A percentile compares a stretch with the other conserved stretches of the same genome.
These are phyloP conservation scores for Rhineura floridana DNA, from an alignment of 2,113 vertebrate species.

Conservation along the genomic window DNA sequence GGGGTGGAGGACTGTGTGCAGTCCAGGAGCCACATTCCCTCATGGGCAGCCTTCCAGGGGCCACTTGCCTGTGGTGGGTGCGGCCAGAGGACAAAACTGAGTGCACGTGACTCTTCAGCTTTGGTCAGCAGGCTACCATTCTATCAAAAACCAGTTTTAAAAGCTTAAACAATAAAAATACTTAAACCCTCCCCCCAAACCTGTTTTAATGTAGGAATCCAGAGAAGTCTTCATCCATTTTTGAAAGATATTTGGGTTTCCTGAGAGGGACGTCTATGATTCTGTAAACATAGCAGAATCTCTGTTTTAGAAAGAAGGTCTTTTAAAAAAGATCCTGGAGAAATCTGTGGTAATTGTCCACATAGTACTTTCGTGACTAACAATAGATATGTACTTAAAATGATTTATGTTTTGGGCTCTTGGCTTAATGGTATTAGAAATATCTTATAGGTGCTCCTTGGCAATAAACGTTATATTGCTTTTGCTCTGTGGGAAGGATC, in stretches of 20 bases:
- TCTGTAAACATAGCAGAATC: not conserved
- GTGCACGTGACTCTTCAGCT: no score
- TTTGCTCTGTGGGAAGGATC: conserved; percentile 17
- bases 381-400: not conserved
- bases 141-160: not conserved
- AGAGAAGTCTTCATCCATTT: not conserved
- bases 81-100: no score
- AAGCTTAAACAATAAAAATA: not conserved
- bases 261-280: no score
- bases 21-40: no score
- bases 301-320: not conserved
- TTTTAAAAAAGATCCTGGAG: not conserved
- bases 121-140: no score
- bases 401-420: conserved; percentile 3
- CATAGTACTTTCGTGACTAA: not conserved
- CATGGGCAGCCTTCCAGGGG: no score
- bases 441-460: not conserved
- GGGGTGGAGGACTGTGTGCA: no score
- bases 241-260: not conserved
- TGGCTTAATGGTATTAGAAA: conserved; percentile 37
- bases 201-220: not conserved
- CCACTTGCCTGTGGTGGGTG: no score
- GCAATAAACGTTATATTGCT: conserved; percentile 35
- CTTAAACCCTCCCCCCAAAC: not conserved
- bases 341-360: not conserved